These are phyloP conservation scores for Tenualosa thibaudeaui DNA, from an alignment of 2,797 vertebrate species.

Conservation along the genomic window DNA sequence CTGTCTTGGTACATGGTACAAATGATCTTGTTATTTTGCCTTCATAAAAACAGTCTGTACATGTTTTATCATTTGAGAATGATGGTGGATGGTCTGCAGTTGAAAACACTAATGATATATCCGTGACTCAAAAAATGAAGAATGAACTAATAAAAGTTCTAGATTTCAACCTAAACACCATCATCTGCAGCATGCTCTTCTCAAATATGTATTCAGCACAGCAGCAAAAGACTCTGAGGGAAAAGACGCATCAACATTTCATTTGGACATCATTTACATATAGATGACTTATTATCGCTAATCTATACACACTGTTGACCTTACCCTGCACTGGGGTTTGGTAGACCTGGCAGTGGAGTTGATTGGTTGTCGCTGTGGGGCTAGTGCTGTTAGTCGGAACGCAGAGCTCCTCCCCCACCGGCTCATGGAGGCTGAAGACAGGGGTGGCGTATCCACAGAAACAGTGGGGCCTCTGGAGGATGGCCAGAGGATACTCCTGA, in stretches of 20 bases:
- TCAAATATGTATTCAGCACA: neutral
- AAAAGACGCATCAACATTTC: constrained; percentile 13
- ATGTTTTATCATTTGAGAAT: neutral
- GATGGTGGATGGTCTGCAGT: neutral
- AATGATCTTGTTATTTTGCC: neutral
- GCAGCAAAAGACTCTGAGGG: neutral
- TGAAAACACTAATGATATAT: neutral
- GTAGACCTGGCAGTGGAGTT: constrained; percentile 81
- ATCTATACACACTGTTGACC: constrained; percentile 17
- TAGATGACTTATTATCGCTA: constrained; percentile 26
- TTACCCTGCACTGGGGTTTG: constrained; percentile 94
- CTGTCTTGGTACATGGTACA: neutral
- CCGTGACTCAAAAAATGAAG: neutral
- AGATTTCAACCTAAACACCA: neutral
- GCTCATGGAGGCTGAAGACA: constrained; percentile 71
- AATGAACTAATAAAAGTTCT: neutral
- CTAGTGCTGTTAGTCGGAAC: constrained; percentile 42
- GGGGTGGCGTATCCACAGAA: constrained; percentile 85
- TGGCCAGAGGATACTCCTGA: constrained; percentile 91
- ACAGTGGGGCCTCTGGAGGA: constrained; percentile 79
- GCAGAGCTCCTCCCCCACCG: constrained; percentile 52
- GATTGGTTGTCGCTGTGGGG: constrained; percentile 37
- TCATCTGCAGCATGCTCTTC: neutral
- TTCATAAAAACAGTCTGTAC: neutral
- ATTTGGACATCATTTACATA: constrained; percentile 22